Base-by-base conservation (phyloP, 2,888 invertebrate species). In the Coleophora deauratella region DNA sequence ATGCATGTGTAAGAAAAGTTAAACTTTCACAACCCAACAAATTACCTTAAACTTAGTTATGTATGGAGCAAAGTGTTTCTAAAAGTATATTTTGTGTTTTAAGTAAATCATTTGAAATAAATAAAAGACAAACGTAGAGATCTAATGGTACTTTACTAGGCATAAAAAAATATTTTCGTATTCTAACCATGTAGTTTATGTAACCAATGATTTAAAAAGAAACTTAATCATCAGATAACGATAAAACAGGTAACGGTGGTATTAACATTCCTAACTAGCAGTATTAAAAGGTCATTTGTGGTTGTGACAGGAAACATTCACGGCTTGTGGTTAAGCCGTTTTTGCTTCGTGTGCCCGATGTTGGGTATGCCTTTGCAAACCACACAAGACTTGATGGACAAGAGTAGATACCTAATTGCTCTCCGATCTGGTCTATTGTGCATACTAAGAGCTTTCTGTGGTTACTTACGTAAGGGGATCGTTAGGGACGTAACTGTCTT, bases 241-340 rank as follows among this genome's bases (percentile, higher is more conserved):
- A 45, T 32, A 37, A 9, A 28, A 51, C 57, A 46, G 49, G 51
- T 67, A 71, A 71, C 68, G 21, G 21, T 21, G 65, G 64, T 65
- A 77, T 77, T 72, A 72, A 63, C 66, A 71, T 68, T 56, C 50
- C 59, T 66, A 69, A 75, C 67, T 52, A 67, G 63, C 56, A 56
- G 59, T 66, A 75, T 72, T 74, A 74, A 80, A 73, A 76, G 73
- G 71, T 69, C 66, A 66, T 79, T 79, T 78, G 84, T 57, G 82
- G 82, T 75, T 59, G 57, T 43, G 62, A 59, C 77, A 77, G 81
- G 80, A 81, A 79, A 69, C 72, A 45, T 50, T 37, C 52, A 70
- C 63, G 67, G 57, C 59, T 60, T 74, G 79, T 57, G 80, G 79
- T 79, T 52, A 46, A 47, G 41, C 40, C 66, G 75, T 76, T 79